These are phyloP conservation scores for Incurvaria masculella DNA, from an alignment of 2,888 invertebrate genomes.

Conservation along the genomic window DNA sequence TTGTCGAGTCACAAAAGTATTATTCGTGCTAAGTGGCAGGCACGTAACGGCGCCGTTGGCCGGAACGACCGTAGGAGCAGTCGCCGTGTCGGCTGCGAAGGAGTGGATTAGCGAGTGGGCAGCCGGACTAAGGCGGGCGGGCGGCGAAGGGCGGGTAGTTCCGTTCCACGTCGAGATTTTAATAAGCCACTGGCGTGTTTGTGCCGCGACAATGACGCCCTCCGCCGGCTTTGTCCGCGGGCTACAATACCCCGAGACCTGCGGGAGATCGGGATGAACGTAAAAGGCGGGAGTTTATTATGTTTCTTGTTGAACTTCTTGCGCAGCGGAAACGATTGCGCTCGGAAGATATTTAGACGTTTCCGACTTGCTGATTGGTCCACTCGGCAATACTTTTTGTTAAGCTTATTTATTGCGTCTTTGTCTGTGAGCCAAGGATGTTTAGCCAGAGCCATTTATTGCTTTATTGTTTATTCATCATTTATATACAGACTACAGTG, in stretches of 20 bases:
- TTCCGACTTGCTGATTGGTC: no score
- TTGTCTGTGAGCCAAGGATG: no score
- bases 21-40: no score
- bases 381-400: no score
- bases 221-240: not conserved
- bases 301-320: not conserved
- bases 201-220: not conserved
- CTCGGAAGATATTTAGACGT: not conserved
- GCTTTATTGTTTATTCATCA: no score
- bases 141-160: no score
- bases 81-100: not conserved
- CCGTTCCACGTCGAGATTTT: not conserved
- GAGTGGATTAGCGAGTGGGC: not conserved
- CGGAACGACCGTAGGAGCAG: no score
- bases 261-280: not conserved
- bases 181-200: not conserved
- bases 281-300: not conserved
- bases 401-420: no score
- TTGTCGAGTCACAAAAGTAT: no score
- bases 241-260: not conserved
- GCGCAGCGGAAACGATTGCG: not conserved
- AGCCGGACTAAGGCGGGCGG: not conserved
- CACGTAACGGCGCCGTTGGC: no score
- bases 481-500: no score
- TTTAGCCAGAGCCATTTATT: no score